phyloP scores from a whole-genome alignment of 2,113 vertebrate genomes.

The Martes martes region DNA sequence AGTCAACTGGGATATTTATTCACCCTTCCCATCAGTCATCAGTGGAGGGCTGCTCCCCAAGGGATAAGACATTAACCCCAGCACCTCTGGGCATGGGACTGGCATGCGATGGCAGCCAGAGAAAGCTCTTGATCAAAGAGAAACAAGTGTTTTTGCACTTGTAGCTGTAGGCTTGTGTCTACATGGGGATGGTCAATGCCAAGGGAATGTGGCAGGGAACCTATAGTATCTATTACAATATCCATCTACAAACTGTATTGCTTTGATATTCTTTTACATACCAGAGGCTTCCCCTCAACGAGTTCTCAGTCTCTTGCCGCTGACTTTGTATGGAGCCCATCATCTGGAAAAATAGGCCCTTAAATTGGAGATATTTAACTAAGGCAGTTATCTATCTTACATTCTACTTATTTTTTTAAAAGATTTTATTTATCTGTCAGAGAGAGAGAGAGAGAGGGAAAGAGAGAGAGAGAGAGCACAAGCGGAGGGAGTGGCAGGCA shows the following conservation, averaged over 20 bases:
- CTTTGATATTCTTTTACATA: neutral
- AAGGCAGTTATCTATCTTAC: neutral
- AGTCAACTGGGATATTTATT: neutral
- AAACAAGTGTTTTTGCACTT: neutral
- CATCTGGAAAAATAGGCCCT: neutral
- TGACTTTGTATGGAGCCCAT: accelerated
- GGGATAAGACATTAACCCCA: neutral
- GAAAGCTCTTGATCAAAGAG: neutral
- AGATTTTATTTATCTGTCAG: no score
- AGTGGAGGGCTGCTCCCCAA: neutral
- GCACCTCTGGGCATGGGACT: neutral
- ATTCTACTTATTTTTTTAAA: neutral
- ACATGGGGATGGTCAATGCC: accelerated
- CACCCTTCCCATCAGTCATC: neutral
- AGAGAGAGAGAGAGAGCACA: no score
- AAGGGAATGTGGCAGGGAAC: neutral
- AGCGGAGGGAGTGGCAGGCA: no score
- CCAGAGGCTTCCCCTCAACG: accelerated
- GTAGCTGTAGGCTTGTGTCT: neutral
- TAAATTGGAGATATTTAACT: neutral
- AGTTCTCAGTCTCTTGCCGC: neutral
- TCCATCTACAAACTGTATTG: neutral
- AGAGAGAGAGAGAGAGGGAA: no score
- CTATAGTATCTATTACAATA: neutral
- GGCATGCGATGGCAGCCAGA: neutral